Conservation (phyloP, 2,797 vertebrate species). For the Phoxinus dragarum region DNA sequence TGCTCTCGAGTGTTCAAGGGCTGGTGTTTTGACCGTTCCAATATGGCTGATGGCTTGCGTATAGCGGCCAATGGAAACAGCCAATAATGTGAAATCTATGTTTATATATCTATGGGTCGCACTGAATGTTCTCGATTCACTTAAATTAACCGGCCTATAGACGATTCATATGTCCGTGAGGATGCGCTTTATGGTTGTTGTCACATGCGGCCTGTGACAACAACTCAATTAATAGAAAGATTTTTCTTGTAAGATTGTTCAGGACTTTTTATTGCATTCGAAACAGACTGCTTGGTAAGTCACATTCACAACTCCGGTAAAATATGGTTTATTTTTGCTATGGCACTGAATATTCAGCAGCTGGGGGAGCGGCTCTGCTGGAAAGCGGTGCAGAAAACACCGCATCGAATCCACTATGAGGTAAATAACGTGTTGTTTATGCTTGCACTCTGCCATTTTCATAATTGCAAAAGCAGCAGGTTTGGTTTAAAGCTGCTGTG, state of each 20-base stretch:
- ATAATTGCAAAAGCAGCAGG: constrained; percentile 47
- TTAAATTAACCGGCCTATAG: neutral
- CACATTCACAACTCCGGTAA: neutral
- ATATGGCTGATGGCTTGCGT: neutral
- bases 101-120: too few species aligned
- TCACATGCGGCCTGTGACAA: too few species aligned
- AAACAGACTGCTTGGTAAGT: neutral
- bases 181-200: neutral
- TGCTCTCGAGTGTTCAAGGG: neutral
- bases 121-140: neutral
- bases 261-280: neutral
- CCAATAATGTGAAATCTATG: too few species aligned
- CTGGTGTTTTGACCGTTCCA: neutral
- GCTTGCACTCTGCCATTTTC: constrained; percentile 46
- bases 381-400: neutral
- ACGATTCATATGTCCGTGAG: neutral
- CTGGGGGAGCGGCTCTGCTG: neutral
- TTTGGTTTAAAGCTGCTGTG: constrained; percentile 53
- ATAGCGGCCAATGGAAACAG: neutral
- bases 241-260: neutral
- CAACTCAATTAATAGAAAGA: neutral
- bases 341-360: neutral
- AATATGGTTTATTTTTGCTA: neutral
- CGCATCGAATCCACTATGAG: neutral
- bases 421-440: constrained; percentile 34